Percentiles rank a stretch among this genome's conserved stretches.
phyloP scores from a whole-genome alignment of 2,113 vertebrate genomes.

The Tyto alba region DNA sequence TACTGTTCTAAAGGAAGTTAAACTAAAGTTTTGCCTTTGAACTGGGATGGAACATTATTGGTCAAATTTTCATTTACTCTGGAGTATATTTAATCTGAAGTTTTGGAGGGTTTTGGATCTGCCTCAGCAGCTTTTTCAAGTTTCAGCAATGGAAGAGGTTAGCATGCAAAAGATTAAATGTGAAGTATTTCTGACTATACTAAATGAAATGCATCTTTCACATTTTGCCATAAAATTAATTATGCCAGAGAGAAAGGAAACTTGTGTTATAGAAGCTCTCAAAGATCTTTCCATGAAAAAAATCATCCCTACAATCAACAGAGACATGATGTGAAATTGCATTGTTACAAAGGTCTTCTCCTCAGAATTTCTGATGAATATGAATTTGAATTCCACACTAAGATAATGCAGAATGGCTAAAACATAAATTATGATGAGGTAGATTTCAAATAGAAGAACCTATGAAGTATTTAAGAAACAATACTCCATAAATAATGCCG shows the following conservation, averaged over 20 bases:
- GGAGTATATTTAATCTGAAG: neutral
- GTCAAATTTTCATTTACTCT: neutral
- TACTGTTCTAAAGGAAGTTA: neutral
- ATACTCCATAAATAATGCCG: neutral
- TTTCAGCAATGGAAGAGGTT: neutral
- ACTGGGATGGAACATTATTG: neutral
- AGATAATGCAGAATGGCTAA: neutral
- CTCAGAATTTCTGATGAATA: neutral
- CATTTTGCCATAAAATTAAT: slow-evolving; percentile 31
- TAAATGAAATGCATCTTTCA: neutral
- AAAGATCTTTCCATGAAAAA: neutral
- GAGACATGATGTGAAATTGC: neutral
- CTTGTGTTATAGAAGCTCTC: neutral
- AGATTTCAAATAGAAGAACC: neutral
- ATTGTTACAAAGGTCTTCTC: neutral
- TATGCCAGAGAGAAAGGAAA: neutral
- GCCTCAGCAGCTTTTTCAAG: neutral
- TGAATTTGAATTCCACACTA: neutral
- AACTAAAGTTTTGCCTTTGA: neutral
- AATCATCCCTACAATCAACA: neutral
- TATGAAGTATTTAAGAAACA: neutral
- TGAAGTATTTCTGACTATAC: neutral
- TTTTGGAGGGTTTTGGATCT: neutral
- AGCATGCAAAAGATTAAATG: neutral
- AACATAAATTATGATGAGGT: neutral